A percentile compares a stretch with the other conserved stretches of the same genome.
Evolutionary conservation across 2,888 invertebrate species (phyloP).

Genomic region (Caenorhabditis virilis): DNA sequence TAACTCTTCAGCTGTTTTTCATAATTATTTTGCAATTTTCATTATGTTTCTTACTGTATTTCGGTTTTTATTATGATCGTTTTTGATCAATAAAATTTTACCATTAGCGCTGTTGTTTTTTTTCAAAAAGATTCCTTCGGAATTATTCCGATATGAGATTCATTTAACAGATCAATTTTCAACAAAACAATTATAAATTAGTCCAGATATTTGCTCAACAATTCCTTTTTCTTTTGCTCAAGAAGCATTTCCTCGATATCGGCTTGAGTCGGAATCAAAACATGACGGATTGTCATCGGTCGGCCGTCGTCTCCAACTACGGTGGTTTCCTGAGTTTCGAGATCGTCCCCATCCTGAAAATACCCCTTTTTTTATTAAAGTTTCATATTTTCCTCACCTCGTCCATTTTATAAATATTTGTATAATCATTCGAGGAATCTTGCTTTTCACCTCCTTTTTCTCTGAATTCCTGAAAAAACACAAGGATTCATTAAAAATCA

Average conservation of each 20-base stretch:
- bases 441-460: slow-evolving; percentile 52
- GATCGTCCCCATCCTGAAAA: slow-evolving; percentile 61
- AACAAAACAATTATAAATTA: slow-evolving; percentile 15
- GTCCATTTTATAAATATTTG: slow-evolving; percentile 62
- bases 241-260: slow-evolving; percentile 84
- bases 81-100: too few relatives aligned
- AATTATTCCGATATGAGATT: background rate
- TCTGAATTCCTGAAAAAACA: slow-evolving; percentile 38
- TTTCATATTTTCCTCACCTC: slow-evolving; percentile 21
- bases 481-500: slow-evolving; percentile 15
- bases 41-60: too few relatives aligned
- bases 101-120: too few relatives aligned
- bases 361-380: slow-evolving; percentile 1
- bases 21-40: background rate
- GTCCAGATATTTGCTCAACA: slow-evolving; percentile 78
- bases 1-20: slow-evolving; percentile 20
- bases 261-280: slow-evolving; percentile 57
- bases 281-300: slow-evolving; percentile 64
- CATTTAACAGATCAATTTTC: background rate
- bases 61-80: too few relatives aligned
- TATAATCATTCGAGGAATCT: slow-evolving; percentile 41
- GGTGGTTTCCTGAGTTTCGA: slow-evolving; percentile 61
- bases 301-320: slow-evolving; percentile 65
- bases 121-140: too few relatives aligned
- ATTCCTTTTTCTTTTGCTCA: slow-evolving; percentile 86